Conservation (phyloP, 2,888 invertebrate genomes). For the Pristionchus mayeri region DNA sequence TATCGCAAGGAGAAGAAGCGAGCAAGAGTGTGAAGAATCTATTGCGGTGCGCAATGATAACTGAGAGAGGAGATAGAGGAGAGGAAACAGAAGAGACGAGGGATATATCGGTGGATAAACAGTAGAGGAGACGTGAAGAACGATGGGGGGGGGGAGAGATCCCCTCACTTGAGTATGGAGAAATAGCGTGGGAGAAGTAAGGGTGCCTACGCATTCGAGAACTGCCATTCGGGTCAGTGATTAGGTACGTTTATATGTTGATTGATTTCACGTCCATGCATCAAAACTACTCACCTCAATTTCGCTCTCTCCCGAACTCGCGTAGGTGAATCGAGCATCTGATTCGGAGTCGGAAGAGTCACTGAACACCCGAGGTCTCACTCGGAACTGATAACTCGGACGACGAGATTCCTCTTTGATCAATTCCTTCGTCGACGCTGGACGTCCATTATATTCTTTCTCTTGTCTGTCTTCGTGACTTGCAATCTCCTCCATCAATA, state of each 20-base stretch:
- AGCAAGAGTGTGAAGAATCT: not conserved
- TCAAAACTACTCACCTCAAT: not conserved
- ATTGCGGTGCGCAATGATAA: not conserved
- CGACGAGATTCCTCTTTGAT: no score
- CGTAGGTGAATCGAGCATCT: slow-evolving; percentile 5
- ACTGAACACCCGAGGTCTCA: not conserved
- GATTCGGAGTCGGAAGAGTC: not conserved
- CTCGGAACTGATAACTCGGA: not conserved
- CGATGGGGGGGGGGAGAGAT: slow-evolving; percentile 38
- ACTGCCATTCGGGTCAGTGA: not conserved
- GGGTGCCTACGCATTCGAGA: not conserved
- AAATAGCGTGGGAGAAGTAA: slow-evolving; percentile 7
- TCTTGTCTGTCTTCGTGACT: no score
- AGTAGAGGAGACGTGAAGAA: slow-evolving; percentile 38
- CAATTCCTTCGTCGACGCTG: no score
- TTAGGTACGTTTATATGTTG: not conserved
- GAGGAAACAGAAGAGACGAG: not conserved
- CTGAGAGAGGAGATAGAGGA: not conserved
- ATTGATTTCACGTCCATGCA: not conserved
- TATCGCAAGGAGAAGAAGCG: not conserved
- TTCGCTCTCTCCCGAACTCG: not conserved
- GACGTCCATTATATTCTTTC: no score
- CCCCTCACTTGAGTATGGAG: slow-evolving; percentile 20
- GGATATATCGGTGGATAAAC: slow-evolving; percentile 21
- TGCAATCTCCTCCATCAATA: no score